Base-by-base conservation (phyloP, 2,888 invertebrate genomes). In the Sesia apiformis region DNA sequence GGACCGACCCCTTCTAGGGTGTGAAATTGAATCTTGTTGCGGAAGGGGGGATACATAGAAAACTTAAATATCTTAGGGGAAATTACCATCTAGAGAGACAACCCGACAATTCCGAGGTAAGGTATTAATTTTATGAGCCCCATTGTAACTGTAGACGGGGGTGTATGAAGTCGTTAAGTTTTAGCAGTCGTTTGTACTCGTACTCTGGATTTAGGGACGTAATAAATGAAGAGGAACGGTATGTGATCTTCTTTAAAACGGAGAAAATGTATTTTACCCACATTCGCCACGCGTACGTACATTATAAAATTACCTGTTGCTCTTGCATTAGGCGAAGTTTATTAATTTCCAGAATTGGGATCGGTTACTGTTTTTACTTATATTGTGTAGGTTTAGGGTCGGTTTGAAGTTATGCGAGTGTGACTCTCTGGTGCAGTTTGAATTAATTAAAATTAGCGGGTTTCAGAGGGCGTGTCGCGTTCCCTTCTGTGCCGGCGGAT, bases 21-120 rank as follows among this genome's bases (percentile, higher is more conserved):
- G 87, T 87, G 83, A 88, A 88, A 89, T 89, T 89, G 88, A 89
- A 89, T 89, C 87, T 83, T 88, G 88, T 87, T 87, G 83, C 79
- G 84, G 84, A 70, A 68, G 76, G 74, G 82, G 86, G 87, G 85
- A 8, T 76, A 80, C 69, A 74, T 69, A 68, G 81, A 77, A 84
- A 86, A 86, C 86, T 89, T 85, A 88, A 88, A 88, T 87, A 88
- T 89, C 88, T 88, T 80, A 81, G 82, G 76, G 81, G 76, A 75
- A 82, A 84, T 84, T 83, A 82, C 81, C 78, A 79, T 79, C 78
- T 69, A 67, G 81, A 79, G 80, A 76, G 76, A 67, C 72, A 67
- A 70, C 74, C 70, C 74, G 72, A 74, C 76, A 69, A 78, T 81
- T 76, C 70, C 62, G 74, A 83, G 81, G 83, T 82, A 74, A 84